Evolutionary conservation across 2,797 vertebrate genomes (phyloP).

Genomic region (Pangasius sanitwongsei): DNA sequence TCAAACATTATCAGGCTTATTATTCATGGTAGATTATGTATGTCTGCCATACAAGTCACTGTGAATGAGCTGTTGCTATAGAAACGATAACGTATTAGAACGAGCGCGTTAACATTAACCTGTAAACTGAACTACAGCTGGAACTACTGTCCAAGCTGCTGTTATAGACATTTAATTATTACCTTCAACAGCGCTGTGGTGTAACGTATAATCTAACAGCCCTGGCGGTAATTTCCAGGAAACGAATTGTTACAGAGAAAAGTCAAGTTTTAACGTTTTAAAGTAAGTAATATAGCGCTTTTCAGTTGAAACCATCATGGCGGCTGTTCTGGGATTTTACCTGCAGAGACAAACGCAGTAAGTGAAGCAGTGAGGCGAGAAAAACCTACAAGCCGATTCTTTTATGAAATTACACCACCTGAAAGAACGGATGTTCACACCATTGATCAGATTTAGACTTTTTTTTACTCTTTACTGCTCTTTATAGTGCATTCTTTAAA

Average conservation of each 20-base stretch:
- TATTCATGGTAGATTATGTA: not conserved
- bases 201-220: not conserved
- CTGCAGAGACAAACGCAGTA: not conserved
- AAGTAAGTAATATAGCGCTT: not conserved
- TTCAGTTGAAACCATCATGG: not conserved
- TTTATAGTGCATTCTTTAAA: not conserved
- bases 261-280: not conserved
- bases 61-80: not conserved
- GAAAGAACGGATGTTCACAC: not conserved
- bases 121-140: not conserved
- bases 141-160: not conserved
- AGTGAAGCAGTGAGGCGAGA: not conserved
- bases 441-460: not conserved
- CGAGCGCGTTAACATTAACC: not conserved
- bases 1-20: not conserved
- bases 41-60: not conserved
- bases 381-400: not conserved
- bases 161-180: not conserved
- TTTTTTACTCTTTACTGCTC: not conserved
- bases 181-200: not conserved
- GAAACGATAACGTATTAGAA: not conserved
- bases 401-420: not conserved
- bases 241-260: not conserved
- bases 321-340: not conserved
- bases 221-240: not conserved